A percentile compares a stretch with the other conserved stretches of the same genome.
phyloP scores from a whole-genome alignment of 1,140 invertebrate genomes.

The Brachystomella parvula region DNA sequence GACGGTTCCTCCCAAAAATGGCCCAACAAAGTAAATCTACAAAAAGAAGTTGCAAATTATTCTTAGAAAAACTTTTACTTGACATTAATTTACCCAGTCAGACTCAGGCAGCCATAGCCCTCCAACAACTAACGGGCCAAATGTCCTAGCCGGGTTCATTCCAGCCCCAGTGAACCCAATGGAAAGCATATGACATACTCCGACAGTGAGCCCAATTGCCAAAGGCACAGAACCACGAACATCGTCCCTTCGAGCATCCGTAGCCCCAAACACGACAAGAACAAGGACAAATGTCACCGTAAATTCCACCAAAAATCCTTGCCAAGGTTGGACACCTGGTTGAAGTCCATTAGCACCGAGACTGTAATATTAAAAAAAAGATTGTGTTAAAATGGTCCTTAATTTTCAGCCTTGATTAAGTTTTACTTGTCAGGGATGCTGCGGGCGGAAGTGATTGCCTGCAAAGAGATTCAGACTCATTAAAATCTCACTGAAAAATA shows the following conservation, averaged over 20 bases:
- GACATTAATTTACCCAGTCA: slow-evolving; percentile 10
- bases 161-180: slow-evolving; percentile 63
- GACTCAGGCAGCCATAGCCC: background rate
- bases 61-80: background rate
- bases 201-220: slow-evolving; percentile 80
- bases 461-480: background rate
- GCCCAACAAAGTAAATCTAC: slow-evolving; percentile 35
- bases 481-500: background rate
- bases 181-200: slow-evolving; percentile 74
- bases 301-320: slow-evolving; percentile 65
- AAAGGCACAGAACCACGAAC: slow-evolving; percentile 70
- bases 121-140: slow-evolving; percentile 48
- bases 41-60: background rate
- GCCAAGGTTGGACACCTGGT: slow-evolving; percentile 50
- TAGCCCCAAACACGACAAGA: slow-evolving; percentile 78
- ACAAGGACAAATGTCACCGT: slow-evolving; percentile 85
- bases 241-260: slow-evolving; percentile 62
- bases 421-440: background rate
- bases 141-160: slow-evolving; percentile 72
- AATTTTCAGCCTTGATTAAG: background rate
- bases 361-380: slow-evolving; percentile 12
- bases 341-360: slow-evolving; percentile 32
- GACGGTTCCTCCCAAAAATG: slow-evolving; percentile 30
- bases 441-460: background rate
- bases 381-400: background rate